Evolutionary conservation across 1,140 invertebrate genomes (phyloP).

Genomic region (Phthorimaea operculella): DNA sequence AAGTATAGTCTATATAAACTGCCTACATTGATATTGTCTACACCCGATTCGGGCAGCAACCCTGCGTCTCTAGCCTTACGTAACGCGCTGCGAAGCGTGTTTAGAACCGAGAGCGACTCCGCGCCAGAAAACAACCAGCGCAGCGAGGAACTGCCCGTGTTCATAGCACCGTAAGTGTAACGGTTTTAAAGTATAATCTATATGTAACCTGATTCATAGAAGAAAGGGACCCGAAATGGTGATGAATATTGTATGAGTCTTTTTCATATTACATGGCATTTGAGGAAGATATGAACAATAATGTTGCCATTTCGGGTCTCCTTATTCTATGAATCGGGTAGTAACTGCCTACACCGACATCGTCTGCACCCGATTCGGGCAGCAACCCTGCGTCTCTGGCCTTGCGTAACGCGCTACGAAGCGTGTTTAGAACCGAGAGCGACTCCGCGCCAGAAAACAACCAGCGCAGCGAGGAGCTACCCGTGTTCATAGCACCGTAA

Average conservation of each 20-base stretch:
- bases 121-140: conserved; percentile 30
- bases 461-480: conserved; percentile 33
- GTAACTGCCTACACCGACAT: conserved; percentile 46
- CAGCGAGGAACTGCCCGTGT: conserved; percentile 41
- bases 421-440: conserved; percentile 37
- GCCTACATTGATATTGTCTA: conserved; percentile 42
- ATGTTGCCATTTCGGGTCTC: no score
- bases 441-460: conserved; percentile 30
- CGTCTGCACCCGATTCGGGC: conserved; percentile 33
- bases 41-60: conserved; percentile 33
- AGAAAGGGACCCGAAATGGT: no score
- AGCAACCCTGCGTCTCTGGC: conserved; percentile 37
- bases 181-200: no score
- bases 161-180: conserved; percentile 43
- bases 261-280: no score
- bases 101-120: conserved; percentile 32
- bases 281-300: no score
- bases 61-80: conserved; percentile 38
- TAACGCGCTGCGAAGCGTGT: conserved; percentile 40
- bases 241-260: no score
- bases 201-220: no score
- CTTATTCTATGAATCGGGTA: no score
- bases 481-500: conserved; percentile 47
- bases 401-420: conserved; percentile 39
- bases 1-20: no score